Base-by-base conservation (phyloP, 2,888 invertebrate species). In the Thymelicus sylvestris region DNA sequence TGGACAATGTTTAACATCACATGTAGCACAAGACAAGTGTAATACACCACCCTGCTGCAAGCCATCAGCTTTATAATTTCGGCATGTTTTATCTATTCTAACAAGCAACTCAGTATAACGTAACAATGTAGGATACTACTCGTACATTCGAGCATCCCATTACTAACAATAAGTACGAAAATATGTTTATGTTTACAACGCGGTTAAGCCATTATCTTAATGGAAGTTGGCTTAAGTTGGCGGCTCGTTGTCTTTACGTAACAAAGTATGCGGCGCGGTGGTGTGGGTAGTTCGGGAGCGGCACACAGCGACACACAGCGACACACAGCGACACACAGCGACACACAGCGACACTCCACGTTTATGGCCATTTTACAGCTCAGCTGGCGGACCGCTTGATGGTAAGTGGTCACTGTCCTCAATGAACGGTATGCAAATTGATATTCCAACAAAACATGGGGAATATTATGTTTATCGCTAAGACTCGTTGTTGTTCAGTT, bases 201-300 rank as follows among this genome's bases (percentile, higher is more conserved):
- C 48, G 39, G 50, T 41, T 39, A 24, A 50, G 19, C 67, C 67
- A 67, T 67, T 67, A 67, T 61, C 61, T 67, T 52, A 67, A 67
- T 61, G 67, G 61, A 67, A 67, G 67, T 61, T 67, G 67, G 67
- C 50, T 24, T 41, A 55, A 66, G 55, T 66, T 55, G 65, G 65
- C 19, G 41, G 61, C 24, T 61, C 61, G 61, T 67, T 67, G 67
- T 61, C 67, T 55, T 55, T 19, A 44, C 38, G 55, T 55, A 55
- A 66, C 65, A 55, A 55, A 66, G 65, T 66, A 55, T 66, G 50
- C 50, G 50, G 50, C 50, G 50, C 50, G 50, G 50, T 19, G 50
- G 50, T 52, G 19, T 7, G 50, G 50, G 15, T 8, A 52, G 15
- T 52, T n/a, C 7, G 50, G 50, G 19, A 44, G 50, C 50, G 50